A percentile compares a stretch with the other conserved stretches of the same genome.
These are phyloP conservation scores for Rhaphigaster nebulosa DNA, from an alignment of 2,888 invertebrate genomes.

Conservation along the genomic window DNA sequence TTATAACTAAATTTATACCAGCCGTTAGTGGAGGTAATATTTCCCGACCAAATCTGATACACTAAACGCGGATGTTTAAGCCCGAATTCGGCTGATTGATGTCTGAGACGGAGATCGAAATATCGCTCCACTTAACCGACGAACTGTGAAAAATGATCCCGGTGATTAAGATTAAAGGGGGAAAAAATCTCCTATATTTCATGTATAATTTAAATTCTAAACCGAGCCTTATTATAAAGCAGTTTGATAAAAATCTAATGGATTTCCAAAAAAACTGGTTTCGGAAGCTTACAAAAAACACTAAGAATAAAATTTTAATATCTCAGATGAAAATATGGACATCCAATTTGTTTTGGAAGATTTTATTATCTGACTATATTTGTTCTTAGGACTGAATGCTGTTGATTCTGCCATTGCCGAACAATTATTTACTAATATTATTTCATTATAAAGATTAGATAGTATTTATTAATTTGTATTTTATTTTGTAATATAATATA, in stretches of 20 bases:
- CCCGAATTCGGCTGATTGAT: not conserved
- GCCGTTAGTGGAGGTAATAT: not conserved
- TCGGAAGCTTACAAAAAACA: not conserved
- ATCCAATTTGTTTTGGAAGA: slow-evolving; percentile 9
- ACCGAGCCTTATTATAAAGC: slow-evolving; percentile 21
- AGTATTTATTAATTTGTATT: not conserved
- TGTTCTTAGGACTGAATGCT: not conserved
- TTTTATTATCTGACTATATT: not conserved
- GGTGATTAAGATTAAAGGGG: not conserved
- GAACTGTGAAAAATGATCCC: slow-evolving; percentile 5
- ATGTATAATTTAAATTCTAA: slow-evolving; percentile 35
- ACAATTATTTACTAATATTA: not conserved
- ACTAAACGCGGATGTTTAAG: not conserved
- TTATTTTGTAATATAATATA: not conserved
- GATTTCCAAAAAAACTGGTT: slow-evolving; percentile 1
- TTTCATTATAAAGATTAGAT: not conserved
- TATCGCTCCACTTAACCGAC: slow-evolving; percentile 21
- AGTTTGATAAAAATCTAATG: slow-evolving; percentile 38
- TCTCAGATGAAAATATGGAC: slow-evolving; percentile 9
- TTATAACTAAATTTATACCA: not conserved
- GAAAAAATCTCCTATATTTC: slow-evolving; percentile 1
- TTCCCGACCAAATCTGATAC: not conserved
- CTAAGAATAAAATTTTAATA: not conserved
- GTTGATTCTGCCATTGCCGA: not conserved
- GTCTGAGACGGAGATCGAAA: not conserved